Percentiles rank a stretch among this genome's conserved stretches.
phyloP scores from a whole-genome alignment of 2,113 vertebrate genomes.

The Butastur rufipennis region DNA sequence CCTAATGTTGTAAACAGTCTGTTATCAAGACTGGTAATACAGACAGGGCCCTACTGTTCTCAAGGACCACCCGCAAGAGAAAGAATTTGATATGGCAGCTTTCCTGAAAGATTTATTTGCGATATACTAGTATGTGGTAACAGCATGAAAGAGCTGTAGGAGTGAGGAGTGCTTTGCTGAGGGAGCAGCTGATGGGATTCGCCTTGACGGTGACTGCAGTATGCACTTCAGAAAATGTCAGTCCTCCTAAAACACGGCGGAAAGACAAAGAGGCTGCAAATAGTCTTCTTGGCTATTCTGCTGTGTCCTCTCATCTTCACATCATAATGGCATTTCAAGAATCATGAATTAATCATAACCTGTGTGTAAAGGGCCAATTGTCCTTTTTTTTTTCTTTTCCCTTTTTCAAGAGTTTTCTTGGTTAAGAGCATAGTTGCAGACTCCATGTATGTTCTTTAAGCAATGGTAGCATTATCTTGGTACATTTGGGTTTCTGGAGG shows the following conservation, averaged over 20 bases:
- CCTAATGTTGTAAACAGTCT: slow-evolving; percentile 26
- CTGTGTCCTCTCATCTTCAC: background rate
- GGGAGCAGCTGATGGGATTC: background rate
- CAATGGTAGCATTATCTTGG: background rate
- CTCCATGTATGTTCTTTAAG: background rate
- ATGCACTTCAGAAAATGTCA: background rate
- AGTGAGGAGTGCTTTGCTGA: background rate
- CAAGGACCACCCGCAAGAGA: slow-evolving; percentile 28
- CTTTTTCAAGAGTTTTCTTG: background rate
- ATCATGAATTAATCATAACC: background rate
- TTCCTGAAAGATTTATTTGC: slow-evolving; percentile 7
- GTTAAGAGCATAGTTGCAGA: background rate
- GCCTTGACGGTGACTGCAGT: background rate
- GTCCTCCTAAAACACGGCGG: background rate
- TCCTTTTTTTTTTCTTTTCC: no score
- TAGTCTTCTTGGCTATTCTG: background rate
- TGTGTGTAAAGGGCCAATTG: background rate
- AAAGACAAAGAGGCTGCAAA: background rate
- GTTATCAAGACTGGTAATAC: slow-evolving; percentile 21
- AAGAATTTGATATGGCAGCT: slow-evolving; percentile 39
- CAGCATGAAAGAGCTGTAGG: background rate
- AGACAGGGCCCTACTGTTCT: slow-evolving; percentile 13
- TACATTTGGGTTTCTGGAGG: background rate
- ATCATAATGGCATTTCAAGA: background rate
- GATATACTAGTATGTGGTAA: background rate